These are phyloP conservation scores for Drosophila oshimai DNA, from an alignment of 1,140 invertebrate species.

Conservation along the genomic window DNA sequence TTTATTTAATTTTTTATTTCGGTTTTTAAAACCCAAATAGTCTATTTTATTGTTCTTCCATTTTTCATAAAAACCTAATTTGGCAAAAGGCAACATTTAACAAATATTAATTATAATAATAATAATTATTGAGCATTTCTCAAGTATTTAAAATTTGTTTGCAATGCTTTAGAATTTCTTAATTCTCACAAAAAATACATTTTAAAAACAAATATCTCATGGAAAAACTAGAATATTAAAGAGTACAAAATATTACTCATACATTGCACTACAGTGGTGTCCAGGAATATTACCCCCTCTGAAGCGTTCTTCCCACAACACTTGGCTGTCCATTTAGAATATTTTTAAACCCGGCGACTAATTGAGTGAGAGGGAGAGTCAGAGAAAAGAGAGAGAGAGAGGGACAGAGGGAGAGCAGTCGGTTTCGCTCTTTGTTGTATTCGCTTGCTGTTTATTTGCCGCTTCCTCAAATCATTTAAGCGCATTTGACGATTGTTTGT, in stretches of 20 bases:
- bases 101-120: background rate
- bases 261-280: slow-evolving; percentile 39
- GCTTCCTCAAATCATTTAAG: slow-evolving; percentile 77
- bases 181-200: background rate
- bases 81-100: too few relatives aligned
- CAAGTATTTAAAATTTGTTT: too few relatives aligned
- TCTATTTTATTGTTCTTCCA: too few relatives aligned
- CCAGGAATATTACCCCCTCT: background rate
- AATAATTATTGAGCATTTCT: background rate
- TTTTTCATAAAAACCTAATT: too few relatives aligned
- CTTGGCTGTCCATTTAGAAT: slow-evolving; percentile 14
- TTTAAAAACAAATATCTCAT: too few relatives aligned
- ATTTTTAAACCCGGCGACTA: slow-evolving; percentile 17
- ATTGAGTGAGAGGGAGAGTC: slow-evolving; percentile 25
- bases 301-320: slow-evolving; percentile 24
- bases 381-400: slow-evolving; percentile 5
- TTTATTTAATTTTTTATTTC: background rate
- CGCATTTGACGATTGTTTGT: slow-evolving; percentile 75
- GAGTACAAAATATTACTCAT: slow-evolving; percentile 42
- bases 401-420: slow-evolving; percentile 4
- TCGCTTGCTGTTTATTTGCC: slow-evolving; percentile 63
- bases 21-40: too few relatives aligned
- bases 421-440: slow-evolving; percentile 7
- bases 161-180: background rate
- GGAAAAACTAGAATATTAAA: too few relatives aligned